These are phyloP conservation scores for Caenorhabditis doughertyi DNA, from an alignment of 2,888 invertebrate species.

Conservation along the genomic window DNA sequence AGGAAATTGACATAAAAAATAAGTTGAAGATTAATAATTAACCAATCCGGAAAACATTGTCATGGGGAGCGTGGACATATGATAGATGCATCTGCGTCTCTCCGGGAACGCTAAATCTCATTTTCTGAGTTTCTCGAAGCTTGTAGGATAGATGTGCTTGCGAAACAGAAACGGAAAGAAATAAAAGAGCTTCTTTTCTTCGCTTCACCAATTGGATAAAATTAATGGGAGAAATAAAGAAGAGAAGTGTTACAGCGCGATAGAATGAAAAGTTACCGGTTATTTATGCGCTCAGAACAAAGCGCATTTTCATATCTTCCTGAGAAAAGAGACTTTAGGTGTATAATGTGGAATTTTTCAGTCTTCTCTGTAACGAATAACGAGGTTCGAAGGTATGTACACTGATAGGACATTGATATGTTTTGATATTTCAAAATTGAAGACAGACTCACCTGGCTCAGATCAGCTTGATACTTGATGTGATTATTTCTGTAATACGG, in stretches of 20 bases:
- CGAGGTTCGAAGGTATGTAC: too few relatives aligned
- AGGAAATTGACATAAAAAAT: not conserved
- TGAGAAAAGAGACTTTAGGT: too few relatives aligned
- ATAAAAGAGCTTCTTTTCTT: slow-evolving; percentile 13
- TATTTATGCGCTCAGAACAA: too few relatives aligned
- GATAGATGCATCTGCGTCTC: slow-evolving; percentile 6
- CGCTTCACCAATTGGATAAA: slow-evolving; percentile 22
- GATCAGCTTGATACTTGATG: too few relatives aligned
- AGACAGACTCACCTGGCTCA: too few relatives aligned
- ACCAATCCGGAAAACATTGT: not conserved
- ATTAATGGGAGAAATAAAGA: slow-evolving; percentile 29
- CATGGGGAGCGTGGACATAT: slow-evolving; percentile 4
- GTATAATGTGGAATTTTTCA: slow-evolving; percentile 1
- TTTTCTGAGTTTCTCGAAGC: slow-evolving; percentile 1
- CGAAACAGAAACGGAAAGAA: slow-evolving; percentile 12
- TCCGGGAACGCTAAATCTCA: slow-evolving; percentile 1
- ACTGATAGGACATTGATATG: too few relatives aligned
- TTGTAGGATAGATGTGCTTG: slow-evolving; percentile 10
- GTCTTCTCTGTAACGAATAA: not conserved
- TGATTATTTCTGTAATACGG: too few relatives aligned
- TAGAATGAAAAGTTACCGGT: not conserved
- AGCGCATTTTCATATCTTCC: too few relatives aligned
- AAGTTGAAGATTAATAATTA: not conserved
- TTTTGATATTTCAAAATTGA: not conserved
- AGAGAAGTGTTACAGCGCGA: not conserved